Percentiles rank a stretch among this genome's conserved stretches.
phyloP scores from a whole-genome alignment of 1,140 invertebrate genomes.

The Megalopta genalis region DNA sequence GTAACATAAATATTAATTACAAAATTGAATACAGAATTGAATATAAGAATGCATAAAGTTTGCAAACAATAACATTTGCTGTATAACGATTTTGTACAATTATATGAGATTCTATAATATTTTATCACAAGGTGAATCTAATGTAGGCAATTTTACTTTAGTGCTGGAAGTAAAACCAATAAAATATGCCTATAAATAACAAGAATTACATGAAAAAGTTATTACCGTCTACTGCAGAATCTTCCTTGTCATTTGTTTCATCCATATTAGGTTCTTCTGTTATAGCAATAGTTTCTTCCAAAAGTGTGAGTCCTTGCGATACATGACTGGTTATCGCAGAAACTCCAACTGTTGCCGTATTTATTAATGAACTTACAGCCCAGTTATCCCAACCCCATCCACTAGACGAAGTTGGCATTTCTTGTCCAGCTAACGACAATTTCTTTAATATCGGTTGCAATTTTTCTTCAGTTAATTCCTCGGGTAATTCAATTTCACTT shows the following conservation, averaged over 20 bases:
- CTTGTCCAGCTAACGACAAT: conserved; percentile 44
- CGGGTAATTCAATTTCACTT: conserved; percentile 67
- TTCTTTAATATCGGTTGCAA: conserved; percentile 66
- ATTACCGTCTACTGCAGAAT: conserved; percentile 46
- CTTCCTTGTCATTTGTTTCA: conserved; percentile 71
- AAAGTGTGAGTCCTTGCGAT: conserved; percentile 87
- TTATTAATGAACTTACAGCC: conserved; percentile 86
- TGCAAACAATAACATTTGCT: too few species aligned
- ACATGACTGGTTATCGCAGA: conserved; percentile 89
- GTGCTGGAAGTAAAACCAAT: too few species aligned
- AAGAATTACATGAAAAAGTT: background rate
- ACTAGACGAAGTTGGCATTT: conserved; percentile 39
- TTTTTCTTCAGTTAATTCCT: conserved; percentile 67
- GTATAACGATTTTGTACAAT: too few species aligned
- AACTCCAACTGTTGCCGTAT: conserved; percentile 86
- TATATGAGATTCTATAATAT: too few species aligned
- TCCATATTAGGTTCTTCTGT: conserved; percentile 83
- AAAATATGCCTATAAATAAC: too few species aligned
- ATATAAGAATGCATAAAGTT: too few species aligned
- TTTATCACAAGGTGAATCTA: too few species aligned
- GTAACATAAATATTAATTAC: conserved; percentile 4
- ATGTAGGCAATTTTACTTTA: too few species aligned
- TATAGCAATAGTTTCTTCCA: conserved; percentile 88
- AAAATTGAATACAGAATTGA: background rate
- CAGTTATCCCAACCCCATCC: conserved; percentile 85